Evolutionary conservation across 1,140 invertebrate genomes (phyloP).

Genomic region (Nasonia longicornis): DNA sequence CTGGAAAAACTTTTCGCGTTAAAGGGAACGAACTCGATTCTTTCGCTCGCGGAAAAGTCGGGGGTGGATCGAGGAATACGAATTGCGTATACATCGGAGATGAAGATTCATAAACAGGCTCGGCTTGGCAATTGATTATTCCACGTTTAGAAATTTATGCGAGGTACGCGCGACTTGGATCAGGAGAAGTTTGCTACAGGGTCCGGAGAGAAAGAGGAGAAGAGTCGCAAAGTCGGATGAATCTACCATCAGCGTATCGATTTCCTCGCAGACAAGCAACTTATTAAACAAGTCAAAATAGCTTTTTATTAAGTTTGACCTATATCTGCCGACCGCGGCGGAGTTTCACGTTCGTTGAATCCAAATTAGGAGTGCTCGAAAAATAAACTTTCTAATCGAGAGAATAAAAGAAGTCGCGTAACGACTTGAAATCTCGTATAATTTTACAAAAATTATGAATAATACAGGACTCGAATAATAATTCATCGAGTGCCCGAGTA

Average conservation of each 20-base stretch:
- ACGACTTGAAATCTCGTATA: too few species aligned
- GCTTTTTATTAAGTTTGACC: constrained; percentile 3
- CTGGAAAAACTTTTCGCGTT: too few species aligned
- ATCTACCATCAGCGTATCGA: not conserved
- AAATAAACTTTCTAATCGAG: too few species aligned
- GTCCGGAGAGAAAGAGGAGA: not conserved
- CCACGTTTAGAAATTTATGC: not conserved
- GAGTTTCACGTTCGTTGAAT: not conserved
- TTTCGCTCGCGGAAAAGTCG: too few species aligned
- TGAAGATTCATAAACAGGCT: not conserved
- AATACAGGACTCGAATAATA: too few species aligned
- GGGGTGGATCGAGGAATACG: too few species aligned
- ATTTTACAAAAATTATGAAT: too few species aligned
- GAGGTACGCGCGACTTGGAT: not conserved
- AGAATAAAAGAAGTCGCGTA: too few species aligned
- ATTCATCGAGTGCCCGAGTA: too few species aligned
- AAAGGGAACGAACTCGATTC: too few species aligned
- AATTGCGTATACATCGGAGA: not conserved
- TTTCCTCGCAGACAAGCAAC: not conserved
- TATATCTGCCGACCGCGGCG: not conserved
- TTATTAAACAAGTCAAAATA: not conserved
- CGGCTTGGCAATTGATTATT: not conserved
- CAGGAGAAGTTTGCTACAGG: too few species aligned
- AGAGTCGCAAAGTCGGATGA: not conserved
- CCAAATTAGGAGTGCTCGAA: not conserved